These are phyloP conservation scores for Columba janthina DNA, from an alignment of 2,113 vertebrate species.

Conservation along the genomic window DNA sequence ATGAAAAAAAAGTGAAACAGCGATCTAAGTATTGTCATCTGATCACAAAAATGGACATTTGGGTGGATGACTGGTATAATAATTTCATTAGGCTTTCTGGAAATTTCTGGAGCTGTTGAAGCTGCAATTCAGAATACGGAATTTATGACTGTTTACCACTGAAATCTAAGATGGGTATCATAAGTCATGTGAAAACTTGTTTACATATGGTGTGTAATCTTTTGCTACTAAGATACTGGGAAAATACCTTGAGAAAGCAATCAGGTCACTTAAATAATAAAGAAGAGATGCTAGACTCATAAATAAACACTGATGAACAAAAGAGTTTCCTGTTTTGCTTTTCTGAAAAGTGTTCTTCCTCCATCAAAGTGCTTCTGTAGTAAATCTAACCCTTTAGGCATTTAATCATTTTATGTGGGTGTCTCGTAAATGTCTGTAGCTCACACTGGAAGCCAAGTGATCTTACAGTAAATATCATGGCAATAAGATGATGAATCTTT, in stretches of 20 bases:
- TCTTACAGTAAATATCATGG: slow-evolving; percentile 42
- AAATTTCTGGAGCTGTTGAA: neutral
- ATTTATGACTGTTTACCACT: neutral
- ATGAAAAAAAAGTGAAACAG: neutral
- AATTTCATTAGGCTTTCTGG: neutral
- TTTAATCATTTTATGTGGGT: slow-evolving; percentile 33
- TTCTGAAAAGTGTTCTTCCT: neutral
- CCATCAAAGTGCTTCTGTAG: neutral
- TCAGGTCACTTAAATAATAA: neutral
- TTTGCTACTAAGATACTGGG: neutral
- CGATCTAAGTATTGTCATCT: neutral
- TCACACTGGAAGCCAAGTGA: neutral
- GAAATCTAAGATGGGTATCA: neutral
- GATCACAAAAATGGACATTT: neutral
- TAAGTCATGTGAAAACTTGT: neutral
- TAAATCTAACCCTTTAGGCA: slow-evolving; percentile 9
- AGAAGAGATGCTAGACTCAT: neutral
- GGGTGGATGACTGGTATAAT: neutral
- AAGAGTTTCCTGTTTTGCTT: neutral
- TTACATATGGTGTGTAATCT: neutral
- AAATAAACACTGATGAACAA: neutral
- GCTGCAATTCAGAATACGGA: neutral
- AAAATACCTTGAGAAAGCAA: neutral
- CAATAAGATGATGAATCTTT: slow-evolving; percentile 46
- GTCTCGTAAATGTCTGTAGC: slow-evolving; percentile 14